These are phyloP conservation scores for Brachionus asplanchnoidis DNA, from an alignment of 1,140 invertebrate genomes.

Conservation along the genomic window DNA sequence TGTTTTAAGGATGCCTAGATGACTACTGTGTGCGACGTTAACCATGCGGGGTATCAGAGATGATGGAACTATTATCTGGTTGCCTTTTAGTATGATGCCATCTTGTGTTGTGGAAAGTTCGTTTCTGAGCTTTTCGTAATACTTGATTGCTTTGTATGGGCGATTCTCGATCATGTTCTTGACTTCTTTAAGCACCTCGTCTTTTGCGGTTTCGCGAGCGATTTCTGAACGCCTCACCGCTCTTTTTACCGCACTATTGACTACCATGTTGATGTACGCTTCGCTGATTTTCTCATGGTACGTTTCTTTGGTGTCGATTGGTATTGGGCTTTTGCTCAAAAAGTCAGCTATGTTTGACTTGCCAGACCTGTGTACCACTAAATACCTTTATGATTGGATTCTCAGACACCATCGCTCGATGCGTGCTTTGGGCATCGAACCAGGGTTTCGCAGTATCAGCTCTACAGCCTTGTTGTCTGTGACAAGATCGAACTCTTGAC, in stretches of 20 bases:
- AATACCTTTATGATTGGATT: no score
- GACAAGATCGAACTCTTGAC: no score
- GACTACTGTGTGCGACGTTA: not conserved
- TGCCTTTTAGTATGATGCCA: not conserved
- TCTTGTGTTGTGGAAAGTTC: not conserved
- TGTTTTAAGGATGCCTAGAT: not conserved
- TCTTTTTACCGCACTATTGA: constrained; percentile 46
- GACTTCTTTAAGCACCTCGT: not conserved
- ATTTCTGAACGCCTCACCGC: not conserved
- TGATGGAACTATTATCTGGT: not conserved
- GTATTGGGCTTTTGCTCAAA: not conserved
- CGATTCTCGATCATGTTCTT: no score
- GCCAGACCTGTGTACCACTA: constrained; percentile 58
- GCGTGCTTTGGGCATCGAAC: no score
- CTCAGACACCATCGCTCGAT: no score
- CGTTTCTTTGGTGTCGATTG: not conserved
- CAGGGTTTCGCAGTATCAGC: no score
- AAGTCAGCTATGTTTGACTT: constrained; percentile 43
- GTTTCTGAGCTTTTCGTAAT: not conserved
- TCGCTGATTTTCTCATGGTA: constrained; percentile 43
- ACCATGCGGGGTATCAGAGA: not conserved
- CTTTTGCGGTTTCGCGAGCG: not conserved
- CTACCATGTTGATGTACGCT: constrained; percentile 38
- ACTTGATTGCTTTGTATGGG: no score
- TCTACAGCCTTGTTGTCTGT: no score